Percentiles rank a stretch among this genome's conserved stretches.
Evolutionary conservation across 2,888 invertebrate genomes (phyloP).

Genomic region (Rugalucina vietnamica): DNA sequence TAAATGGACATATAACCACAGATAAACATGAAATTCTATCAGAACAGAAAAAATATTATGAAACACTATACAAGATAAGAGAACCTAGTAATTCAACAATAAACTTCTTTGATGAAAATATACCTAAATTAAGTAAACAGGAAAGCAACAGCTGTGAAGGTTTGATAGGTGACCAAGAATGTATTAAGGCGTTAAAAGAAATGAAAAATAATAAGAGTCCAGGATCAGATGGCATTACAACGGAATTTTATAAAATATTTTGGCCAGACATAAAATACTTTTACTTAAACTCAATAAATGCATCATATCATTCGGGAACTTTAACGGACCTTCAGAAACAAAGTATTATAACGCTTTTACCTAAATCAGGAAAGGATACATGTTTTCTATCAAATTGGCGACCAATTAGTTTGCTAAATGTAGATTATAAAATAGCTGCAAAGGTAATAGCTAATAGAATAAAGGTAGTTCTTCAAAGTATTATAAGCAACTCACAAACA

Average conservation of each 20-base stretch:
- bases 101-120: not conserved
- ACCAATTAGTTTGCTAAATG: not conserved
- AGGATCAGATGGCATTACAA: slow-evolving; percentile 18
- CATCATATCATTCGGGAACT: not conserved
- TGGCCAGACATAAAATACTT: not conserved
- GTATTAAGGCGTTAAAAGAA: not conserved
- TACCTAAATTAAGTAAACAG: not conserved
- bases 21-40: not conserved
- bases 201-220: slow-evolving; percentile 25
- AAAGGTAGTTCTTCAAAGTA: not conserved
- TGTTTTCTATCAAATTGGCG: not conserved
- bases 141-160: not conserved
- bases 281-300: not conserved
- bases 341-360: not conserved
- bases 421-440: slow-evolving; percentile 19
- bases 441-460: slow-evolving; percentile 13
- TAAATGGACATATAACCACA: not conserved
- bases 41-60: not conserved
- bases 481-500: not conserved
- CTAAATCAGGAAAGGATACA: not conserved
- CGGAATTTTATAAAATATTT: slow-evolving; percentile 23
- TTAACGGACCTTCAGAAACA: not conserved
- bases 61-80: not conserved
- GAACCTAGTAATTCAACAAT: not conserved
- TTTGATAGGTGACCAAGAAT: not conserved